phyloP scores from a whole-genome alignment of 2,888 invertebrate species.

The Escarpia spicata region DNA sequence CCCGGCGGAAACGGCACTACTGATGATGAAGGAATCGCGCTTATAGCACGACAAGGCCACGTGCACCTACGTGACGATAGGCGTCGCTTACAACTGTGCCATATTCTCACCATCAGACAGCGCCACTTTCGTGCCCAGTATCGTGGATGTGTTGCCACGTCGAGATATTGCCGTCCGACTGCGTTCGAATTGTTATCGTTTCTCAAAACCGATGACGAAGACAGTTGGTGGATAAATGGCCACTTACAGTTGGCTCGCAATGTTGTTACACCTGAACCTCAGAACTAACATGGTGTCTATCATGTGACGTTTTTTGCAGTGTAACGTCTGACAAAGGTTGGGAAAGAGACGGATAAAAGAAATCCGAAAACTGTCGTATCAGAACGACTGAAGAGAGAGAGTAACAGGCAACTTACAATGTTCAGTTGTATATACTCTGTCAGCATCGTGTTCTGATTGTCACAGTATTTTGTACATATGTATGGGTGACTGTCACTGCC shows the following conservation, averaged over 20 bases:
- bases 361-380: constrained; percentile 5
- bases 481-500: background rate
- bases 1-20: background rate
- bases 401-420: background rate
- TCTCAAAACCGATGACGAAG: background rate
- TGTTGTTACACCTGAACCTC: background rate
- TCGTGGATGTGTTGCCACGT: background rate
- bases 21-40: background rate
- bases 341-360: background rate
- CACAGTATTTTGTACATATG: constrained; percentile 6
- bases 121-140: background rate
- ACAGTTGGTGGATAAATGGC: background rate
- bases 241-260: background rate
- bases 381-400: background rate
- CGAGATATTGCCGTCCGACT: background rate
- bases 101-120: background rate
- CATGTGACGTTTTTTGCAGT: background rate
- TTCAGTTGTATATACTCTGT: background rate
- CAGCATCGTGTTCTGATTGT: background rate
- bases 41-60: background rate
- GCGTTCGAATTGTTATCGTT: background rate
- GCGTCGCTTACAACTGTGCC: background rate
- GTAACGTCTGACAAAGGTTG: background rate
- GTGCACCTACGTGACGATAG: background rate
- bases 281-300: background rate